Base-by-base conservation (phyloP, 2,797 vertebrate species). In the Amazona finschi region DNA sequence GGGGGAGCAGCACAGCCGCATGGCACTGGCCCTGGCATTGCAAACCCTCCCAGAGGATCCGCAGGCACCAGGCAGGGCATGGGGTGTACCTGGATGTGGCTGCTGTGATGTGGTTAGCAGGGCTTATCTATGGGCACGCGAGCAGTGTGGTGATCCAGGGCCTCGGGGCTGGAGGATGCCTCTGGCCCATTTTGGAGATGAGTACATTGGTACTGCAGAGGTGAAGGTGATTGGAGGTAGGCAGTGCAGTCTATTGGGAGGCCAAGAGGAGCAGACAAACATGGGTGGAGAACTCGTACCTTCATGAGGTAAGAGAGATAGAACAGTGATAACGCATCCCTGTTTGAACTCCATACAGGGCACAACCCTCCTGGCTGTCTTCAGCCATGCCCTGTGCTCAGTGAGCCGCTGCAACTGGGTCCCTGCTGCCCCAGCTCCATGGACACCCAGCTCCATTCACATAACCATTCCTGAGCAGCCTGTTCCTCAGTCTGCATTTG, bases 321-420 rank as follows among this genome's bases (percentile, higher is more conserved):
- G 60, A 2, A 1, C 18, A 36, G 55, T 22, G 76, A 46, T 58
- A 77, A 73, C n/a, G 2, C 18, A 27, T 9, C 67, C 43, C 43
- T 72, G 27, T 17, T 15, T 81, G 74, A 75, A 38, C 7, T 8
- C 31, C n/a, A 7, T 4, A 3, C 38, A n/a, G 79, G 49, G 52
- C 64, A 53, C 12, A 15, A 5, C 16, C 24, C 44, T 2, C 2
- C 44, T 28, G 12, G 33, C 4, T 49, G 12, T n/a, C 36, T 55
- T 33, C 33, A 60, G 61, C 58, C 28, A 2, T 66, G n/a, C 46
- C 36, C 60, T 36, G 5, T 74, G 53, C 76, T 57, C 69, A 2
- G 0, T 0, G 0, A 39, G 47, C 24, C 28, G 36, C 38, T 33
- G 27, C 2, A 1, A 5, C 27, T 27, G 67, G 15, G 33, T 61